Evolutionary conservation across 2,113 vertebrate species (phyloP), one percentile per base, ranked within the genome.

Genomic region (Ramphastos sulfuratus): DNA sequence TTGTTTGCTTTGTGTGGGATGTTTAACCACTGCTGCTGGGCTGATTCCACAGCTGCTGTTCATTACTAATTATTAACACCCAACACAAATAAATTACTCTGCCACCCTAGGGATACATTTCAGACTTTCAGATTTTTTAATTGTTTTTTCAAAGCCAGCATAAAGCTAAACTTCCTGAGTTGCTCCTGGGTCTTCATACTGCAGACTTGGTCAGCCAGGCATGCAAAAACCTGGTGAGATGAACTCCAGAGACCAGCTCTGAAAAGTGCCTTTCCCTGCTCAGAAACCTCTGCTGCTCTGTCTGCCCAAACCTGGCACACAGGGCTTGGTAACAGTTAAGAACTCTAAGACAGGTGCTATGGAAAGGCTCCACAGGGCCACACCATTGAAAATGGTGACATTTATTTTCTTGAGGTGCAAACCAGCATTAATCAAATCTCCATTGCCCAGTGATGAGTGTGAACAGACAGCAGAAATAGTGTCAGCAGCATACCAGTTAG

Each of bases 221-320:
- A 21, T 95, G 94, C 87, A 96, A 91, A 94, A 80, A 58, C 56
- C 87, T 37, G 87, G 65, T 79, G 76, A 92, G 77, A 92, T 50
- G 79, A 95, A 85, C 92, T 70, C 58, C 19, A 61, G 80, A 75
- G 87, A 74, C 82, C 54, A n/a, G 18, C 20, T 82, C 15, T 88
- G 55, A 85, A 87, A 33, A 56, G 75, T 74, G 30, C 35, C 18
- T 81, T 59, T 77, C 55, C 82, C 71, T 42, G 33, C 44, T 82
- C 79, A 50, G 50, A 92, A 77, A 64, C 85, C 48, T 78, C n/a
- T 82, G 82, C 75, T 80, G 46, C 86, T 93, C 46, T 46, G 33
- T 55, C 65, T 84, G 33, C 63, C 74, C 42, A 46, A 80, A 64
- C 44, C 80, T 85, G 69, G 65, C 56, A 86, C 14, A 30, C 30